Conservation (phyloP, 1,140 invertebrate species). For the Trissolcus basalis region DNA sequence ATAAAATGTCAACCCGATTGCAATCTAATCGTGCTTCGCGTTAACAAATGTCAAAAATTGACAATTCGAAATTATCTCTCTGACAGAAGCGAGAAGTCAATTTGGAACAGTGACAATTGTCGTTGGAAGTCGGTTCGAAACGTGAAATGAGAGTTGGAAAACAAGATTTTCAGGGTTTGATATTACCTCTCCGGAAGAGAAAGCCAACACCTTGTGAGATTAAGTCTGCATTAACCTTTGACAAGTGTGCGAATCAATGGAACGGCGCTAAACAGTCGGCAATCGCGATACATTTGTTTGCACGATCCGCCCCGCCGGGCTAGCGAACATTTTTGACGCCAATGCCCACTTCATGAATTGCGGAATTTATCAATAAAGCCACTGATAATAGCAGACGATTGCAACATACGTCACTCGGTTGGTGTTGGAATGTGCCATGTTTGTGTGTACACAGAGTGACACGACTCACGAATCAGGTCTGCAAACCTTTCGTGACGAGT, state of each 20-base stretch:
- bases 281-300: slow-evolving; percentile 8
- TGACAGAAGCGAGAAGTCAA: too few species aligned
- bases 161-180: background rate
- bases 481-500: slow-evolving; percentile 18
- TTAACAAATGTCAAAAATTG: slow-evolving; percentile 38
- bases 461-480: too few species aligned
- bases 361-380: slow-evolving; percentile 53
- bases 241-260: slow-evolving; percentile 29
- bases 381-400: slow-evolving; percentile 56
- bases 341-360: slow-evolving; percentile 25
- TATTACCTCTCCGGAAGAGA: slow-evolving; percentile 44
- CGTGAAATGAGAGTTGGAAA: background rate
- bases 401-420: slow-evolving; percentile 45
- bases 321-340: slow-evolving; percentile 34
- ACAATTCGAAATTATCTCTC: too few species aligned
- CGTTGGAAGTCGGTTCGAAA: too few species aligned
- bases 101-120: background rate
- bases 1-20: slow-evolving; percentile 50
- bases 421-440: slow-evolving; percentile 50
- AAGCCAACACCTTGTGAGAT: slow-evolving; percentile 51
- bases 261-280: slow-evolving; percentile 14
- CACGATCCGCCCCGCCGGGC: slow-evolving; percentile 2
- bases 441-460: slow-evolving; percentile 25
- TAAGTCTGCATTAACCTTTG: slow-evolving; percentile 42
- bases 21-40: slow-evolving; percentile 20